phyloP scores from a whole-genome alignment of 2,888 invertebrate genomes.

The Thecophora atra region DNA sequence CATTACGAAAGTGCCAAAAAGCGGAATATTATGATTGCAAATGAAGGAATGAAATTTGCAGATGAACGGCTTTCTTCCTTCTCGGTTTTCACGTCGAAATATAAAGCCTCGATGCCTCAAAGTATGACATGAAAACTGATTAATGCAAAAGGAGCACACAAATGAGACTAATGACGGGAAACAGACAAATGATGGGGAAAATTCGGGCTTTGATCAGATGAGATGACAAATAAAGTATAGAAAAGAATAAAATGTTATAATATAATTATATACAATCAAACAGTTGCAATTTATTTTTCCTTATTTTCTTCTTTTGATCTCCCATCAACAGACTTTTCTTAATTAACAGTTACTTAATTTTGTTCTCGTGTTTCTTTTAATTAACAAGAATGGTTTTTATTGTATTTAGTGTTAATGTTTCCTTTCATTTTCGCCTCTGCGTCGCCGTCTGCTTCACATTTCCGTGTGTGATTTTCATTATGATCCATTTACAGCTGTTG shows the following conservation, averaged over 20 bases:
- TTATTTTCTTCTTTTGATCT: background rate
- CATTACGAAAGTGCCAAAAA: constrained; percentile 50
- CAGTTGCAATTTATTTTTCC: background rate
- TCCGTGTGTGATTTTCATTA: background rate
- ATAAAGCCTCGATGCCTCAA: constrained; percentile 9
- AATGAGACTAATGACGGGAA: background rate
- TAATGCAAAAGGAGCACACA: background rate
- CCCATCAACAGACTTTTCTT: background rate
- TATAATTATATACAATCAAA: background rate
- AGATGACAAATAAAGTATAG: background rate
- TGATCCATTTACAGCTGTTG: constrained; percentile 29
- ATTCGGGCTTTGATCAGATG: no score
- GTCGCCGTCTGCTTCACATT: background rate
- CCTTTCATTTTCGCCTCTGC: background rate
- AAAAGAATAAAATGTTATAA: background rate
- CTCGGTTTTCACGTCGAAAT: background rate
- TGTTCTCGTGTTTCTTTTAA: constrained; percentile 17
- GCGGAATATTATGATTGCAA: constrained; percentile 36
- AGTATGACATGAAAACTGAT: constrained; percentile 24
- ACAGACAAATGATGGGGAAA: no score
- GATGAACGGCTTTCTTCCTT: constrained; percentile 28
- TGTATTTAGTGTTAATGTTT: constrained; percentile 13
- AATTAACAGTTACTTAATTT: background rate
- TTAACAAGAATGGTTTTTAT: constrained; percentile 30
- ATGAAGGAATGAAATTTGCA: constrained; percentile 40